A percentile compares a stretch with the other conserved stretches of the same genome.
These are phyloP conservation scores for Campylomormyrus numenius DNA, from an alignment of 2,113 vertebrate species.

Conservation along the genomic window DNA sequence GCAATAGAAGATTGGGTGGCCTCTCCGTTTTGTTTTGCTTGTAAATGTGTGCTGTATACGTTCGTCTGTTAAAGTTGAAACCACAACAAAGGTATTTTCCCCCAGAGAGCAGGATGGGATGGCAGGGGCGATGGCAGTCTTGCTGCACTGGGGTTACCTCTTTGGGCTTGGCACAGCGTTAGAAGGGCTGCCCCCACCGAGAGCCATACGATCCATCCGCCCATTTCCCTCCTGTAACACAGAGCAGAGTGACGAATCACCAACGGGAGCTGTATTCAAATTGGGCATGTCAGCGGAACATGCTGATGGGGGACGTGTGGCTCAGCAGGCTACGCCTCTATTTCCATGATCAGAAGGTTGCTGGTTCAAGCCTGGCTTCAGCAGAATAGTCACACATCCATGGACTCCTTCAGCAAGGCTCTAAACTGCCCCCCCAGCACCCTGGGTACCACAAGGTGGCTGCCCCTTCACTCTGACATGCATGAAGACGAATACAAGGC, in stretches of 20 bases:
- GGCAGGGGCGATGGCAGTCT: not conserved
- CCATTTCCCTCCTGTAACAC: slow-evolving; percentile 52
- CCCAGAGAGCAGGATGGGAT: not conserved
- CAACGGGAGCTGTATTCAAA: not conserved
- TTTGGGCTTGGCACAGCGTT: slow-evolving; percentile 37
- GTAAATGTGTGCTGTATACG: not conserved
- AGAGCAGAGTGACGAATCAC: slow-evolving; percentile 11
- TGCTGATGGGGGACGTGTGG: not conserved
- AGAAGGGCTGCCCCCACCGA: slow-evolving; percentile 37
- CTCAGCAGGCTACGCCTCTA: not conserved
- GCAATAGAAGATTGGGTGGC: not conserved
- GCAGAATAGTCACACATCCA: not conserved
- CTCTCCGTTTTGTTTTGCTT: not conserved
- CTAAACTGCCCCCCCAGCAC: not conserved
- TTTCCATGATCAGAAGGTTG: not conserved
- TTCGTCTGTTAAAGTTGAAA: not conserved
- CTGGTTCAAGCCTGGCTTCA: not conserved
- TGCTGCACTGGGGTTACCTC: slow-evolving; percentile 37
- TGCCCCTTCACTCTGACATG: not conserved
- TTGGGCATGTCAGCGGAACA: not conserved
- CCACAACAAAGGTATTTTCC: no score
- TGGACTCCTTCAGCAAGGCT: not conserved
- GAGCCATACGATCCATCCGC: slow-evolving; percentile 45
- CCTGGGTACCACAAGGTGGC: not conserved
- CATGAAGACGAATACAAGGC: not conserved